Evolutionary conservation across 2,888 invertebrate genomes (phyloP).

Genomic region (Ashinkailepas kermadecensis): DNA sequence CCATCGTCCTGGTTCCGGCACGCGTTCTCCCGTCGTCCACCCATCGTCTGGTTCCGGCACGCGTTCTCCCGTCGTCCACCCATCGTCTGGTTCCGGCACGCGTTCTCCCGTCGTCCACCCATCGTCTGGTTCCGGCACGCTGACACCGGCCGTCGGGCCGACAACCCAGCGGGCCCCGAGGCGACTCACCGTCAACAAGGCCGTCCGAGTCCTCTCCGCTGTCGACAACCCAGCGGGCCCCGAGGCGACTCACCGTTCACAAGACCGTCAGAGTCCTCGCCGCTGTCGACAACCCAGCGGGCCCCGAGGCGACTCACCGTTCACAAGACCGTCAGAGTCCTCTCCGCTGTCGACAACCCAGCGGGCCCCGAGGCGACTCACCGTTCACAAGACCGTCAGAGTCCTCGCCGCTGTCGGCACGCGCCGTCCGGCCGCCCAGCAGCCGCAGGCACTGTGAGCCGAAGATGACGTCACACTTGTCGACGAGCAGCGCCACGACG

Average conservation of each 20-base stretch:
- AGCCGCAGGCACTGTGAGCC: constrained; percentile 65
- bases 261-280: constrained; percentile 72
- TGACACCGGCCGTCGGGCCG: no score
- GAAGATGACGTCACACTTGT: constrained; percentile 63
- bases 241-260: constrained; percentile 43
- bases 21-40: no score
- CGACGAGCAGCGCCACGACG: constrained; percentile 57
- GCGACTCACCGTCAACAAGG: constrained; percentile 47
- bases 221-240: constrained; percentile 49
- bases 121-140: no score
- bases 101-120: no score
- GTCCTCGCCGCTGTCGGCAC: constrained; percentile 73
- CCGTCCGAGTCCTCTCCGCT: constrained; percentile 77
- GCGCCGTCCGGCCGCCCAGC: constrained; percentile 56
- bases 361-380: constrained; percentile 26
- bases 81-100: no score
- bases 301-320: constrained; percentile 30
- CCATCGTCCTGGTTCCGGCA: no score
- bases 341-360: constrained; percentile 64
- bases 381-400: constrained; percentile 62
- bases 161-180: not conserved
- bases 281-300: constrained; percentile 69
- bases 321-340: constrained; percentile 69
- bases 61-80: no score
- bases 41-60: no score